These are phyloP conservation scores for Panagrolaimus sp. DNA, from an alignment of 1,140 invertebrate species.

Conservation along the genomic window DNA sequence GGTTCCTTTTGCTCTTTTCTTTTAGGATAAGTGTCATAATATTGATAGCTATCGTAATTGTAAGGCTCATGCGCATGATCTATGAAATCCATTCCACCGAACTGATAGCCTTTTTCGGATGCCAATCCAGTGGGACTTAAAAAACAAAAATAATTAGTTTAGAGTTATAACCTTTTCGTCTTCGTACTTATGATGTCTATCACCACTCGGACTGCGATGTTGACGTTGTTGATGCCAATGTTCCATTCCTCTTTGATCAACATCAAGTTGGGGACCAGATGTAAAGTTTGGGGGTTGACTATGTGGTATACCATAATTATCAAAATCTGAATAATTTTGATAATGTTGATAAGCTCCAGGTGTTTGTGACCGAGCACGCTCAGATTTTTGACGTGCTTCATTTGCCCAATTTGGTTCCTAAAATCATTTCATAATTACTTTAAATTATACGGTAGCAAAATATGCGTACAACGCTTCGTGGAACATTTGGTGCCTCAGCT, in stretches of 20 bases:
- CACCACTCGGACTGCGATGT: constrained; percentile 18
- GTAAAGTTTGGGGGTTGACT: constrained; percentile 7
- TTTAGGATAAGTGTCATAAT: constrained; percentile 15
- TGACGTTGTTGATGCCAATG: constrained; percentile 10
- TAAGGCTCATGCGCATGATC: constrained; percentile 25
- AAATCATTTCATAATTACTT: constrained; percentile 11
- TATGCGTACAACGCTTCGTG: constrained; percentile 20
- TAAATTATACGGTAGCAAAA: neutral
- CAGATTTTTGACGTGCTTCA: constrained; percentile 38
- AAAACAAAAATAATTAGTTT: constrained; percentile 17
- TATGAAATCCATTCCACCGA: constrained; percentile 57
- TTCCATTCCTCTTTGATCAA: neutral
- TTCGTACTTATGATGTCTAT: constrained; percentile 19
- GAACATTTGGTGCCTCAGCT: constrained; percentile 44
- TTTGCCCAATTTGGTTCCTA: constrained; percentile 45
- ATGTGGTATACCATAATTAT: constrained; percentile 3
- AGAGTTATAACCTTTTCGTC: constrained; percentile 7
- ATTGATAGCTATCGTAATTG: constrained; percentile 19
- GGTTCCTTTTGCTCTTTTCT: constrained; percentile 25
- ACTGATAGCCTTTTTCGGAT: constrained; percentile 48
- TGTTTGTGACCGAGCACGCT: constrained; percentile 43
- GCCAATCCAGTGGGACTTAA: constrained; percentile 40
- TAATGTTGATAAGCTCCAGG: constrained; percentile 27
- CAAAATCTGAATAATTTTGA: neutral
- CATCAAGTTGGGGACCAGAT: neutral